phyloP scores from a whole-genome alignment of 2,113 vertebrate genomes.

The Pseudorasbora parva region DNA sequence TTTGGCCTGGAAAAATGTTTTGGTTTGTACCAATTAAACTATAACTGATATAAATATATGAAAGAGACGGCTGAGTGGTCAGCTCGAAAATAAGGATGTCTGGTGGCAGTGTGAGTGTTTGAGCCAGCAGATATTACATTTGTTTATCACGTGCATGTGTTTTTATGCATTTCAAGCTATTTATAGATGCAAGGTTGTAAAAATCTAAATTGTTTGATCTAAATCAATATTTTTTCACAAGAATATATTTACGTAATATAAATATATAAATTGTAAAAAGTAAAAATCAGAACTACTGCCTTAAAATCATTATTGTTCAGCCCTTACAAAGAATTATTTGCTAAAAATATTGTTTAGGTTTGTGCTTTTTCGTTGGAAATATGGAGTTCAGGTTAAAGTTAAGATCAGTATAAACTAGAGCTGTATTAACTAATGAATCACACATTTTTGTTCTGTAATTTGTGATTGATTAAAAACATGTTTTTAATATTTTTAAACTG shows the following conservation, averaged over 20 bases:
- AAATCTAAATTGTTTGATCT: too few relatives aligned
- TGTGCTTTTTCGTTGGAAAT: neutral
- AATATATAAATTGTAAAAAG: too few relatives aligned
- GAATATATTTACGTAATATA: too few relatives aligned
- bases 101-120: neutral
- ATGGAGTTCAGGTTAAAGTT: neutral
- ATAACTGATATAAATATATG: conserved; percentile 10
- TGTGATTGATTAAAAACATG: too few relatives aligned
- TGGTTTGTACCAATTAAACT: neutral
- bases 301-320: too few relatives aligned
- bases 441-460: too few relatives aligned
- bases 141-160: neutral
- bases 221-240: too few relatives aligned
- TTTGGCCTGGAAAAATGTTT: conserved; percentile 32
- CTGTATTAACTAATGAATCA: too few relatives aligned
- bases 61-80: neutral
- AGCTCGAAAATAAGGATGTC: neutral
- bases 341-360: neutral
- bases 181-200: neutral
- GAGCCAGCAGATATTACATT: neutral
- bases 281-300: neutral
- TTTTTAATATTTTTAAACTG: too few relatives aligned
- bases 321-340: too few relatives aligned
- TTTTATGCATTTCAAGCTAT: neutral
- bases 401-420: too few relatives aligned